phyloP scores from a whole-genome alignment of 2,113 vertebrate genomes.

The Melanerpes formicivorus region DNA sequence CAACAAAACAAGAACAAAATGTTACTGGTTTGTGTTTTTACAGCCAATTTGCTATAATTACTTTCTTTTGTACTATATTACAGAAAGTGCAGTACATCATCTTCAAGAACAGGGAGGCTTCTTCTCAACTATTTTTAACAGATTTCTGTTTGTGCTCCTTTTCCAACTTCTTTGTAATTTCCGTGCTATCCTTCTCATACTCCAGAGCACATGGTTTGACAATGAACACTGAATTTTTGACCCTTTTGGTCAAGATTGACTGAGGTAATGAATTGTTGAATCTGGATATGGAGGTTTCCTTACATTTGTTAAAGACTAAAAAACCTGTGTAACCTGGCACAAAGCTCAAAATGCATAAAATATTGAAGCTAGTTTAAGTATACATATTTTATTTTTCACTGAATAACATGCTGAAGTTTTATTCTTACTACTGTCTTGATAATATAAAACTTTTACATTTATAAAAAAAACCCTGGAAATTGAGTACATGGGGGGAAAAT shows the following conservation, averaged over 20 bases:
- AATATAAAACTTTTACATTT: not conserved
- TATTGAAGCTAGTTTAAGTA: not conserved
- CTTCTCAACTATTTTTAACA: conserved; percentile 30
- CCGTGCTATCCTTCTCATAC: not conserved
- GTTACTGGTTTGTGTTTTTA: conserved; percentile 52
- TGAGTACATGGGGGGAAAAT: not conserved
- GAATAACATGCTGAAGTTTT: not conserved
- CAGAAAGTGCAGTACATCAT: conserved; percentile 33
- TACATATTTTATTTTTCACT: not conserved
- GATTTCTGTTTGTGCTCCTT: not conserved
- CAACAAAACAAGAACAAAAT: conserved; percentile 57
- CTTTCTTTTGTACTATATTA: conserved; percentile 58
- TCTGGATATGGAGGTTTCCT: not conserved
- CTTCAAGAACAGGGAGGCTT: conserved; percentile 34
- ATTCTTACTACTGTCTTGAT: not conserved
- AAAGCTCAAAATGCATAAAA: not conserved
- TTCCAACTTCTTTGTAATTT: not conserved
- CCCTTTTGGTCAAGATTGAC: not conserved
- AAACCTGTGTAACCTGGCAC: not conserved
- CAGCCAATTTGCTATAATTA: conserved; percentile 59
- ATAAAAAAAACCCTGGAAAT: not conserved
- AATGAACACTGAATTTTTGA: not conserved
- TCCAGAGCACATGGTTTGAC: not conserved
- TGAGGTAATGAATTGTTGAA: not conserved
- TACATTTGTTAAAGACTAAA: not conserved